phyloP scores from a whole-genome alignment of 1,140 invertebrate species.

The Pogonognathellus flavescens region DNA sequence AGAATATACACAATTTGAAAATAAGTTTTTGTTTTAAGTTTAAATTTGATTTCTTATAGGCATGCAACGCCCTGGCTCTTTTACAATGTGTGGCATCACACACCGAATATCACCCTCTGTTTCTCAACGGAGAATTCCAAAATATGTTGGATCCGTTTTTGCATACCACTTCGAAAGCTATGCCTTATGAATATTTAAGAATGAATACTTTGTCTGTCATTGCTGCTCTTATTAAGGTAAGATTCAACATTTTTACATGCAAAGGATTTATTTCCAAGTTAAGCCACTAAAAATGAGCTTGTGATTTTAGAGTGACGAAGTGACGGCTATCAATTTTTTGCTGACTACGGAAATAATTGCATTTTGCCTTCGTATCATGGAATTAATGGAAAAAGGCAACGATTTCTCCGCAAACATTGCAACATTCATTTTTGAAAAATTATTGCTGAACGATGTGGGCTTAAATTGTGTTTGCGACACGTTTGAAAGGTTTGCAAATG shows the following conservation, averaged over 20 bases:
- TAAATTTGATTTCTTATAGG: constrained; percentile 61
- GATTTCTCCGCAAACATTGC: constrained; percentile 97
- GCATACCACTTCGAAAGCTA: constrained; percentile 95
- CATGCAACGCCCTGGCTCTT: constrained; percentile 97
- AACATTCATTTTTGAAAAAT: constrained; percentile 99
- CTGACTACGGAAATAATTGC: constrained; percentile 99
- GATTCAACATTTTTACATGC: neutral
- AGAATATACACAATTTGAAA: neutral
- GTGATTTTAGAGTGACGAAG: constrained; percentile 88
- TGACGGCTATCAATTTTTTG: constrained; percentile 98
- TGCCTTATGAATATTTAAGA: constrained; percentile 97
- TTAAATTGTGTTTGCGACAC: constrained; percentile 97
- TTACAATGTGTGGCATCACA: constrained; percentile 99
- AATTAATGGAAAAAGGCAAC: constrained; percentile 99
- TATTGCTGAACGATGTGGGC: constrained; percentile 97
- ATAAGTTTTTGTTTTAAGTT: neutral
- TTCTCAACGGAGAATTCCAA: constrained; percentile 94
- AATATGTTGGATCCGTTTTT: constrained; percentile 98
- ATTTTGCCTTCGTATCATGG: constrained; percentile 95
- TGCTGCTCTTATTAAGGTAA: constrained; percentile 96
- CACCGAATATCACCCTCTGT: constrained; percentile 94
- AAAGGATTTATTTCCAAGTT: too few species aligned
- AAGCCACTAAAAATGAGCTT: constrained; percentile 52
- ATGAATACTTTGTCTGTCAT: constrained; percentile 98
- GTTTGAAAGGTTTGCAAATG: constrained; percentile 97